Base-by-base conservation (phyloP, 2,113 vertebrate genomes). In the Perca schrenkii region DNA sequence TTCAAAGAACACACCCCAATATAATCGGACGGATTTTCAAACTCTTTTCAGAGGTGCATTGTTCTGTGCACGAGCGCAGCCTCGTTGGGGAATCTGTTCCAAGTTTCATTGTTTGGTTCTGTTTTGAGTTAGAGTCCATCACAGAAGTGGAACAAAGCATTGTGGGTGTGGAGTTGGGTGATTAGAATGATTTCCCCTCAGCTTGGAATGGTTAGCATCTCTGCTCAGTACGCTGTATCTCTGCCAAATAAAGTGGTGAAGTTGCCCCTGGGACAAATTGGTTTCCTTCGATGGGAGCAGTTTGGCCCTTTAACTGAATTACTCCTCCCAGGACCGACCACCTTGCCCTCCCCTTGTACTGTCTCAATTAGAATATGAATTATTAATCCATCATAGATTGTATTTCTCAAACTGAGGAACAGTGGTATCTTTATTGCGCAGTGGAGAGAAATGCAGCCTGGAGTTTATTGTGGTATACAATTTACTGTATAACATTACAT, bases 81-180 rank as follows among this genome's bases (percentile, higher is more conserved):
- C 58, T 64, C 4, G 1, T 63, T 14, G 8, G 58, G 77, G 68
- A 85, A 74, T 73, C 66, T 65, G 50, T 72, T 85, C 75, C 83
- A 78, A 83, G 53, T 88, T 82, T 86, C 80, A 89, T 89, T 88
- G 89, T 90, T 82, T 73, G 62, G 74, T 64, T 92, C 89, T 91
- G 88, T 90, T 93, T 83, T 92, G 73, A 87, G 86, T 91, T 88
- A 88, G 74, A 76, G 68, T 63, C 61, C 74, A 80, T 87, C 80
- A 53, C 78, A 86, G 74, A 84, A 86, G 79, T 89, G 68, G 85
- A 88, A 83, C 89, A 89, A 90, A 86, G 79, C 80, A 58, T 86
- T 66, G 77, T 71, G 81, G 86, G 89, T 85, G 88, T 80, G 89
- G 81, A 80, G 90, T 40, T 28, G n/a, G 65, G 53, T 79, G 86